phyloP scores from a whole-genome alignment of 1,140 invertebrate genomes.

The Halictus rubicundus region DNA sequence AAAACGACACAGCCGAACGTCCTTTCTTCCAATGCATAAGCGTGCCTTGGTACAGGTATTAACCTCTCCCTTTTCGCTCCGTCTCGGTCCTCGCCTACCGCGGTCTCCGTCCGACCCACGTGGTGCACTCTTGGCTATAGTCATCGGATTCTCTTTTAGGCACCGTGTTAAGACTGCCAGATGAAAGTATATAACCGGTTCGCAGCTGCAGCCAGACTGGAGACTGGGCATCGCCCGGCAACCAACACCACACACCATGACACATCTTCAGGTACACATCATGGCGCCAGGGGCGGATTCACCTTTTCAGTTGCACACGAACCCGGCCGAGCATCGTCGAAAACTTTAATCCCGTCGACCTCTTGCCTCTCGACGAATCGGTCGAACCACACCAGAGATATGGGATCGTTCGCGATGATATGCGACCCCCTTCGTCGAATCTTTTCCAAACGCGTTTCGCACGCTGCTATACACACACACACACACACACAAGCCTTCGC shows the following conservation, averaged over 20 bases:
- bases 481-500: background rate
- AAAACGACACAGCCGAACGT: conserved; percentile 49
- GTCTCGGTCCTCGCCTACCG: no score
- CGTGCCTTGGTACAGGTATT: conserved; percentile 67
- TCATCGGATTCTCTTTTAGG: conserved; percentile 75
- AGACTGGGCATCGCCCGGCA: conserved; percentile 65
- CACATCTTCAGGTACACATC: conserved; percentile 56
- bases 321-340: conserved; percentile 12
- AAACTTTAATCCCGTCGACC: conserved; percentile 35
- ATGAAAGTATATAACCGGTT: conserved; percentile 77
- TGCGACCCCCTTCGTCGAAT: background rate
- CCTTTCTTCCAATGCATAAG: conserved; percentile 66
- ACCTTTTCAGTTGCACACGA: conserved; percentile 27
- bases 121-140: conserved; percentile 52
- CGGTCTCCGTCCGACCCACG: conserved; percentile 31
- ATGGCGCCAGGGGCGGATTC: conserved; percentile 66
- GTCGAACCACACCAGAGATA: background rate
- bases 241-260: conserved; percentile 61
- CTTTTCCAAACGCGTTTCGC: background rate
- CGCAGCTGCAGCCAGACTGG: conserved; percentile 73
- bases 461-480: no score
- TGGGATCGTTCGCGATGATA: background rate
- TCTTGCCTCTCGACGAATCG: conserved; percentile 4
- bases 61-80: conserved; percentile 43
- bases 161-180: conserved; percentile 70